Base-by-base conservation (phyloP, 92 coral and sea anemone species). In the Nematostella vectensis region DNA sequence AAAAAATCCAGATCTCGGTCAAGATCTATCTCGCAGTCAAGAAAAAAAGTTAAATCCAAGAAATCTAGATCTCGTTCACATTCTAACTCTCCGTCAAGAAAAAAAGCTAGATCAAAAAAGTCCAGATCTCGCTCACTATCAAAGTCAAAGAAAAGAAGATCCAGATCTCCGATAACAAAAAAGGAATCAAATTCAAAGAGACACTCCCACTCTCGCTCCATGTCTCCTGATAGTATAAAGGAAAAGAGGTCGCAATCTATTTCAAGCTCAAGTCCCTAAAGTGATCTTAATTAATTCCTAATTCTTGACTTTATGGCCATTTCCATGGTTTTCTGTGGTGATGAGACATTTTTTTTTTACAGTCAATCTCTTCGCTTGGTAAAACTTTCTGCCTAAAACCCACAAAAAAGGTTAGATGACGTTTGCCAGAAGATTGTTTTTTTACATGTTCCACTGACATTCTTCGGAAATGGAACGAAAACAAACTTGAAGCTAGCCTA, bases 131-230 rank as follows among this genome's bases (percentile, higher is more conserved):
- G 55, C 30, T 65, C 71, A 2, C 10, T 16, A 37, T 59, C 65
- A 54, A 29, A 17, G 21, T 60, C 55, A 70, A 29, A 61, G 39
- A 36, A 13, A 69, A 48, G 21, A 55, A 13, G 12, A 47, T 28
- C 60, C 37, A 48, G 22, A 10, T 50, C 69, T 20, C 59, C 59
- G 3, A 33, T 25, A 11, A 3, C 50, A 11, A 51, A 36, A 18
- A 51, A 31, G 54, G 23, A 36, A 22, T 58, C 51, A 2, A 31
- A 63, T 13, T 63, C 59, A 1, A 63, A 63, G 26, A 63, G 69
- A 63, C 69, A 50, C 15, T 63, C 51, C 2, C 50, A 48, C 16
- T 63, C 69, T 30, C 69, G 25, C 36, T 63, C 69, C 24, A 31
- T 26, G 38, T 29, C 25, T 33, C 40, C 40, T 6, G 15, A 15